phyloP scores from a whole-genome alignment of 2,888 invertebrate species.

The Phyto melanocephala region DNA sequence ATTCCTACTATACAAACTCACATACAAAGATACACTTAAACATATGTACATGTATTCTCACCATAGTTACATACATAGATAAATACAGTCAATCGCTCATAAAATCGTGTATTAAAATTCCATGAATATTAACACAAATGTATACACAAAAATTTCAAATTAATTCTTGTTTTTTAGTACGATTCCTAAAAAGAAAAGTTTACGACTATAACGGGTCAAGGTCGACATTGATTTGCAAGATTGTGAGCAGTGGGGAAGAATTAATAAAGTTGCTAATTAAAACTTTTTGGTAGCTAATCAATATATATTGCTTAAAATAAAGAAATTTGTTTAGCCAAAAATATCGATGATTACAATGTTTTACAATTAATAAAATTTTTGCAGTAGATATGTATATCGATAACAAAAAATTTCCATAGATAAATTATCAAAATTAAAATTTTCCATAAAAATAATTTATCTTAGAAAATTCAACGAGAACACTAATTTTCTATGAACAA shows the following conservation, averaged over 20 bases:
- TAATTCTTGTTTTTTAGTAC: background rate
- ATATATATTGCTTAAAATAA: too few species aligned
- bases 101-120: too few species aligned
- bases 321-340: too few species aligned
- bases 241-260: background rate
- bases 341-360: too few species aligned
- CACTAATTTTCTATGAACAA: background rate
- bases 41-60: too few species aligned
- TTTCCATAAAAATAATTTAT: too few species aligned
- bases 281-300: background rate
- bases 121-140: background rate
- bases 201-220: background rate
- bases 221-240: background rate
- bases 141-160: background rate
- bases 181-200: background rate
- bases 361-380: too few species aligned
- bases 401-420: too few species aligned
- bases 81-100: too few species aligned
- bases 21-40: background rate
- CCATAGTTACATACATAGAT: too few species aligned
- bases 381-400: too few species aligned
- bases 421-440: too few species aligned
- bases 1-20: background rate
- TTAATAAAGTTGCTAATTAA: background rate
- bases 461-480: background rate